Conservation (phyloP, 2,888 invertebrate species). For the Bedellia somnulentella region DNA sequence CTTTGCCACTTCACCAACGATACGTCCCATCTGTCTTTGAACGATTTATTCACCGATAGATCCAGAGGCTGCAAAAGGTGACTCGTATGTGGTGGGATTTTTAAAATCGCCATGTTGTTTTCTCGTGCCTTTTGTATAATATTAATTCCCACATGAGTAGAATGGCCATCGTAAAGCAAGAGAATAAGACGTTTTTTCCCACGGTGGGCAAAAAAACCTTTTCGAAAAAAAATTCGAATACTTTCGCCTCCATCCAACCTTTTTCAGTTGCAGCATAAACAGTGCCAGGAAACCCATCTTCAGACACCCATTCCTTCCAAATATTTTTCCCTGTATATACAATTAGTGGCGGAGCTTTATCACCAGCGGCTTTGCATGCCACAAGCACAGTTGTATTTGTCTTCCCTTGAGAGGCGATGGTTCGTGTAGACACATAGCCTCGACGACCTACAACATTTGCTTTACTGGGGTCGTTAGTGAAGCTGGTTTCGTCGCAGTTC, state of each 20-base stretch:
- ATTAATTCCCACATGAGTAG: constrained; percentile 14
- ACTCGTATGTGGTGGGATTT: constrained; percentile 14
- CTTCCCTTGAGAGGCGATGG: constrained; percentile 6
- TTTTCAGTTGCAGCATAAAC: constrained; percentile 15
- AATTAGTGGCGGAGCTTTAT: constrained; percentile 7
- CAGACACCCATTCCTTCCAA: constrained; percentile 11
- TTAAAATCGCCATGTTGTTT: constrained; percentile 12
- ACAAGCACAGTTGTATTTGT: constrained; percentile 7
- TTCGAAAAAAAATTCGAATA: constrained; percentile 8
- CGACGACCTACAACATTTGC: constrained; percentile 11
- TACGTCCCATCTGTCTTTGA: constrained; percentile 15
- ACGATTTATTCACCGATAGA: constrained; percentile 14
- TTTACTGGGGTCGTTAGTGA: constrained; percentile 9
- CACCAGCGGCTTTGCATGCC: constrained; percentile 6
- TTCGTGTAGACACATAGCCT: constrained; percentile 10
- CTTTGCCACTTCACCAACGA: constrained; percentile 14
- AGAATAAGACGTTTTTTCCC: constrained; percentile 13
- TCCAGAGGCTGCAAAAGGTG: constrained; percentile 13
- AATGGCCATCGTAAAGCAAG: constrained; percentile 16
- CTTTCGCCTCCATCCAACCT: constrained; percentile 16
- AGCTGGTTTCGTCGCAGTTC: constrained; percentile 14
- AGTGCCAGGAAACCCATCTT: constrained; percentile 6
- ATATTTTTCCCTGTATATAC: constrained; percentile 8
- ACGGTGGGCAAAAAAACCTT: constrained; percentile 8
- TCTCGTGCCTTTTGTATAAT: constrained; percentile 12